Base-by-base conservation (phyloP, 2,113 vertebrate species). In the Syngnathus typhle region DNA sequence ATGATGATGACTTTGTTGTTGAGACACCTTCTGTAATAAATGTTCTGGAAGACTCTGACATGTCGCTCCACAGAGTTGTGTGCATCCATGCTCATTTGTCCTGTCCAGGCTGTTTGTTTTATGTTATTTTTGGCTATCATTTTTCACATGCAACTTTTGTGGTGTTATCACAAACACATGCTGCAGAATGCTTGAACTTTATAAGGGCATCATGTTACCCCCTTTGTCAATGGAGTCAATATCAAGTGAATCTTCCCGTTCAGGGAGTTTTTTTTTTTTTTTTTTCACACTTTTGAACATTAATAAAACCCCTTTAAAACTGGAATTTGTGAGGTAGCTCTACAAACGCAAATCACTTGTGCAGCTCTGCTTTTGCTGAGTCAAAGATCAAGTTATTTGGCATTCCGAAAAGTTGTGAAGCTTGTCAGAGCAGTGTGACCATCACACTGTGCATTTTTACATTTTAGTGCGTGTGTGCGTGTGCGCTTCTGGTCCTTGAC, bases 401-500 rank as follows among this genome's bases (percentile, higher is more conserved):
- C 54, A 56, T 56, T 56, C 12, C 4, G 2, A 7, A 23, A 32
- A 56, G 12, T 56, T 56, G 23, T 27, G 23, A 56, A 32, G 21
- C 51, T 58, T 58, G 13, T 58, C 13, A 12, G 27, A 16, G 27
- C 13, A 32, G 13, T 16, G 55, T 36, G 23, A 36, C 76, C 36
- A 38, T 70, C 36, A 52, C 36, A 52, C 66, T 6, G 62, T 43
- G 39, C 18, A 62, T 65, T 67, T 60, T n/a, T 54, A 54, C 43
- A 52, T 46, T 13, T 41, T 49, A 44, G 60, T 10, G 51, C 23
- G 10, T 39, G 4, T n/a, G 2, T 38, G 3, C 1, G 10, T 41
- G 38, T n/a, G 56, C 70, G 51, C 68, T 67, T 64, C 77, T 15
- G 46, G 65, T 70, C 51, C 63, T 71, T 67, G 70, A 68, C 51